Percentiles rank a stretch among this genome's conserved stretches.
Evolutionary conservation across 2,113 vertebrate species (phyloP).

Genomic region (Rhinopomastus cyanomelas): DNA sequence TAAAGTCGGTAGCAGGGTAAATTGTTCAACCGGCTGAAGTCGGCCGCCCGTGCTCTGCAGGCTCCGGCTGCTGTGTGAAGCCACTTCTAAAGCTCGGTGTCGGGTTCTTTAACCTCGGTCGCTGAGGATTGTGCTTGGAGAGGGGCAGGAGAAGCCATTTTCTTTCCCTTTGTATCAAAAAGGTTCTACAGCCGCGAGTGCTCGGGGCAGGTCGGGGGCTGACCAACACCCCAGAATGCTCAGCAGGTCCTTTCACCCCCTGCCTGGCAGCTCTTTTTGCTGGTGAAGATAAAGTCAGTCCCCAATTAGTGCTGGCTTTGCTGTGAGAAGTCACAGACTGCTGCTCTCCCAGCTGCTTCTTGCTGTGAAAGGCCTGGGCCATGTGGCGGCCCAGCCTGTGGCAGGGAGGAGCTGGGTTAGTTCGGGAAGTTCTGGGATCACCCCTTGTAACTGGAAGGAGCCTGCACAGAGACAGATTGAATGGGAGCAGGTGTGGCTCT

Average conservation of each 20-base stretch:
- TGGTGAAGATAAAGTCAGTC: accelerated
- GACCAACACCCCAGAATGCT: too few species aligned
- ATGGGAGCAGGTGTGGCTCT: too few species aligned
- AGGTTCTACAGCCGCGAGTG: accelerated
- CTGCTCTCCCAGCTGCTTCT: too few species aligned
- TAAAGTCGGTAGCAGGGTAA: too few species aligned
- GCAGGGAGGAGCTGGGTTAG: not conserved
- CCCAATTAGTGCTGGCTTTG: accelerated
- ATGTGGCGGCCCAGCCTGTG: accelerated
- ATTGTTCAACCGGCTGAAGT: accelerated
- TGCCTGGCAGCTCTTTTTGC: accelerated
- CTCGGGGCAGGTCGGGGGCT: too few species aligned
- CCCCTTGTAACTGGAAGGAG: not conserved
- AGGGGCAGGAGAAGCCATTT: accelerated
- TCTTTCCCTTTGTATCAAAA: accelerated
- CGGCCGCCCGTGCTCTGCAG: too few species aligned
- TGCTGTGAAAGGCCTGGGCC: too few species aligned
- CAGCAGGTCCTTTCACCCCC: not conserved
- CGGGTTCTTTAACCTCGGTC: accelerated
- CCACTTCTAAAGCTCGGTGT: accelerated
- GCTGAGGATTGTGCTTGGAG: accelerated
- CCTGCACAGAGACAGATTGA: not conserved
- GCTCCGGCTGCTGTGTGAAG: accelerated
- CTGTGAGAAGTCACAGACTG: accelerated
- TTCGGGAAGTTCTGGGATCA: too few species aligned